Conservation (phyloP, 2,113 vertebrate genomes). For the Otus sunia region DNA sequence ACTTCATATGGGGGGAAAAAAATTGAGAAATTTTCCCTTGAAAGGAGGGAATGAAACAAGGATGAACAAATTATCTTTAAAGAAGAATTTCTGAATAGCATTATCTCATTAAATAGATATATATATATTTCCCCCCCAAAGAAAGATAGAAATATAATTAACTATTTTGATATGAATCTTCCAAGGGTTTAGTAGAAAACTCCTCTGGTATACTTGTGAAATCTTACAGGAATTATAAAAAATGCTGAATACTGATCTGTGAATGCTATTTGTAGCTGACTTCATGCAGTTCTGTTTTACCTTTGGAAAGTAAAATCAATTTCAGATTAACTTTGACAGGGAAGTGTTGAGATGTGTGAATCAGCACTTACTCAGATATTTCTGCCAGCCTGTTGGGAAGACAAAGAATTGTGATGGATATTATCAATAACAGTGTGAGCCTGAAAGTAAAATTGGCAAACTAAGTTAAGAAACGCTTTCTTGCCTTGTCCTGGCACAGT, state of each 20-base stretch:
- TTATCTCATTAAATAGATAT: neutral
- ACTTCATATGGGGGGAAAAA: neutral
- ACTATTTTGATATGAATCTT: neutral
- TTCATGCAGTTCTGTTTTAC: neutral
- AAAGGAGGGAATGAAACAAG: neutral
- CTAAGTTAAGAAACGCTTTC: neutral
- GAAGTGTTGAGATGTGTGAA: neutral
- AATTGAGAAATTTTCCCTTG: neutral
- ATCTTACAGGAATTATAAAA: neutral
- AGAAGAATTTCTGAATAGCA: neutral
- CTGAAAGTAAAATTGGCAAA: conserved; percentile 13
- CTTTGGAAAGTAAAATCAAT: conserved; percentile 36
- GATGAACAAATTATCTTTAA: neutral
- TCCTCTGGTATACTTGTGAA: neutral
- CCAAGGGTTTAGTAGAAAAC: neutral
- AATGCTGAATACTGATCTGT: neutral
- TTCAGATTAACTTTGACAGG: conserved; percentile 34
- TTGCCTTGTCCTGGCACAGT: neutral
- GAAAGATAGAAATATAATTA: neutral
- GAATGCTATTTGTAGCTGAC: neutral
- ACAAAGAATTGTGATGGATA: conserved; percentile 10
- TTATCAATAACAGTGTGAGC: conserved; percentile 1
- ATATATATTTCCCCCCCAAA: too few relatives aligned
- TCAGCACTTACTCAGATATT: neutral
- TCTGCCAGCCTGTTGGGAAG: conserved; percentile 6